These are phyloP conservation scores for Syrrhaptes paradoxus DNA, from an alignment of 2,113 vertebrate species.

Conservation along the genomic window DNA sequence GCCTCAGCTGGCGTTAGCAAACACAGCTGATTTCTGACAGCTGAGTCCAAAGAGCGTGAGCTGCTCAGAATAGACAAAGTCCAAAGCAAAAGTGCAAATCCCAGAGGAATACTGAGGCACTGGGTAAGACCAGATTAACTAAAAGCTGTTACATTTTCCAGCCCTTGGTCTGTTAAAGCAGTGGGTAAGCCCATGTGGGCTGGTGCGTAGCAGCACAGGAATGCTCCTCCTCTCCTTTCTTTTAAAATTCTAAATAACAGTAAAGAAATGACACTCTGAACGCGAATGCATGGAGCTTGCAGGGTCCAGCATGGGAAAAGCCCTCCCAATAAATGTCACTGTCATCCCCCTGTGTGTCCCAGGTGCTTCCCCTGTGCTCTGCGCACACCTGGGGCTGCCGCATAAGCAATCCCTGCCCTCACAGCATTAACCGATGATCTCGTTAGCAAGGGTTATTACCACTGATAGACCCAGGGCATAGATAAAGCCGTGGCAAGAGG, in stretches of 20 bases:
- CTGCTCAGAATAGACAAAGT: background rate
- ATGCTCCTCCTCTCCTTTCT: background rate
- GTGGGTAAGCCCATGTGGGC: background rate
- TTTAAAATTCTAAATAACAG: background rate
- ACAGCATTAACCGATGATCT: background rate
- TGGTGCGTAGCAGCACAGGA: accelerated
- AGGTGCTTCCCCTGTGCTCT: background rate
- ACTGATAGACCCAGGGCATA: background rate
- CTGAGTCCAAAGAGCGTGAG: background rate
- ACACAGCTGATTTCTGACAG: background rate
- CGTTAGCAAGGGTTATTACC: background rate
- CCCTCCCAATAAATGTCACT: background rate
- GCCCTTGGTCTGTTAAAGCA: background rate
- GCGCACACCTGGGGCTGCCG: background rate
- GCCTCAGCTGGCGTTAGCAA: background rate
- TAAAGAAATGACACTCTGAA: background rate
- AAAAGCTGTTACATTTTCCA: background rate
- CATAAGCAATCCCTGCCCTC: background rate
- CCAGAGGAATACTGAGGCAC: background rate
- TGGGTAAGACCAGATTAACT: background rate
- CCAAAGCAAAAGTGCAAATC: background rate
- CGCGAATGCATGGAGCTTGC: background rate
- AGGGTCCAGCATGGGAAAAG: background rate
- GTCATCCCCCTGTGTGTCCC: background rate
- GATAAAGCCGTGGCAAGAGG: background rate